A percentile compares a stretch with the other conserved stretches of the same genome.
These are phyloP conservation scores for Calephelis perditalis DNA, from an alignment of 2,888 invertebrate species.

Conservation along the genomic window DNA sequence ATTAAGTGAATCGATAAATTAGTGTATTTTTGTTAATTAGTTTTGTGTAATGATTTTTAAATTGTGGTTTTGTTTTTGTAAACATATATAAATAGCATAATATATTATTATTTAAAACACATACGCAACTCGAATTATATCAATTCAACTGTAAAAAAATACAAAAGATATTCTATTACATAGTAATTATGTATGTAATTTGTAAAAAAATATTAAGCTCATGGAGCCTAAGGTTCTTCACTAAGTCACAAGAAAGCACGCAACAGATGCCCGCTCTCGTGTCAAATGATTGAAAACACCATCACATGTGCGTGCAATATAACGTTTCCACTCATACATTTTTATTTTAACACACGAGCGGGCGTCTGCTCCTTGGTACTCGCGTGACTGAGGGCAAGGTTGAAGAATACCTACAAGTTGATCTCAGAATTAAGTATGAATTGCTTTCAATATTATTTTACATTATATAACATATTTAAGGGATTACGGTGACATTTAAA, in stretches of 20 bases:
- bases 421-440: background rate
- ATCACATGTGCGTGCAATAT: no score
- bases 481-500: no score
- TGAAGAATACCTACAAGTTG: conserved; percentile 5
- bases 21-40: conserved; percentile 13
- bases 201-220: background rate
- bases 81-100: conserved; percentile 9
- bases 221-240: background rate
- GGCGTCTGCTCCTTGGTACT: no score
- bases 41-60: conserved; percentile 10
- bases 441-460: background rate
- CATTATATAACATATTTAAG: no score
- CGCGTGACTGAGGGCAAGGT: background rate
- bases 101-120: background rate
- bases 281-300: no score
- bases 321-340: no score
- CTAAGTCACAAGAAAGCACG: no score
- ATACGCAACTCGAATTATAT: background rate
- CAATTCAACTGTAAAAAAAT: background rate
- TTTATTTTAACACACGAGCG: no score
- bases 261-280: no score
- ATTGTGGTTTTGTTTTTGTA: conserved; percentile 11
- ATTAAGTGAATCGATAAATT: conserved; percentile 10
- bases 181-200: conserved; percentile 3
- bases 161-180: conserved; percentile 7